A percentile compares a stretch with the other conserved stretches of the same genome.
Evolutionary conservation across 2,797 vertebrate species (phyloP).

Genomic region (Trachops cirrhosus): DNA sequence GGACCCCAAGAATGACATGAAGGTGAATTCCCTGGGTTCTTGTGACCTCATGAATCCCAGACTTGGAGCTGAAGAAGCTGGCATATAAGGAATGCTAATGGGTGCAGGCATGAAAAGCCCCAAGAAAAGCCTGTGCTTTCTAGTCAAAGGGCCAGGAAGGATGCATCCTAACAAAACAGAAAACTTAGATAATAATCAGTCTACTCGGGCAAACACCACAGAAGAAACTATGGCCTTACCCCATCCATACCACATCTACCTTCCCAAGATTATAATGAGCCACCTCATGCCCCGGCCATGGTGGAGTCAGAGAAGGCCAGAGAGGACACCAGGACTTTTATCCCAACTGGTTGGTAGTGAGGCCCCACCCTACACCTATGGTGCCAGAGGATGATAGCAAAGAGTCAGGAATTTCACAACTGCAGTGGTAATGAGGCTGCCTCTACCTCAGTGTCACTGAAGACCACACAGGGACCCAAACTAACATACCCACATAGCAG

Average conservation of each 20-base stretch:
- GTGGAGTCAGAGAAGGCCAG: background rate
- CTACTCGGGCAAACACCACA: background rate
- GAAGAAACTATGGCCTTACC: background rate
- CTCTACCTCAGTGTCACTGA: background rate
- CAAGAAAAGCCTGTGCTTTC: background rate
- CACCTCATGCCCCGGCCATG: accelerated
- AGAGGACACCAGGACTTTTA: background rate
- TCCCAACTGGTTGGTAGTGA: background rate
- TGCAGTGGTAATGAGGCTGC: background rate
- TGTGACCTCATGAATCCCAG: background rate
- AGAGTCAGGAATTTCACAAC: background rate
- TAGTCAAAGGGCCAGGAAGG: background rate
- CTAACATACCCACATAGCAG: background rate
- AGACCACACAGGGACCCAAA: background rate
- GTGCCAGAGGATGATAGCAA: background rate
- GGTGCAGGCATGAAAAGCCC: background rate
- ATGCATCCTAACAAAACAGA: background rate
- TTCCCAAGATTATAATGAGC: background rate
- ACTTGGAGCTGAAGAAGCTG: background rate
- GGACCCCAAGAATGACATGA: background rate
- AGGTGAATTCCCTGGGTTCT: background rate
- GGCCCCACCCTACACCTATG: accelerated
- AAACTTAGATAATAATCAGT: background rate
- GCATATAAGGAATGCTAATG: background rate
- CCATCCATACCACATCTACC: background rate